Evolutionary conservation across 2,888 invertebrate species (phyloP), one percentile per base, ranked within the genome.

Genomic region (Lycaena phlaeas): DNA sequence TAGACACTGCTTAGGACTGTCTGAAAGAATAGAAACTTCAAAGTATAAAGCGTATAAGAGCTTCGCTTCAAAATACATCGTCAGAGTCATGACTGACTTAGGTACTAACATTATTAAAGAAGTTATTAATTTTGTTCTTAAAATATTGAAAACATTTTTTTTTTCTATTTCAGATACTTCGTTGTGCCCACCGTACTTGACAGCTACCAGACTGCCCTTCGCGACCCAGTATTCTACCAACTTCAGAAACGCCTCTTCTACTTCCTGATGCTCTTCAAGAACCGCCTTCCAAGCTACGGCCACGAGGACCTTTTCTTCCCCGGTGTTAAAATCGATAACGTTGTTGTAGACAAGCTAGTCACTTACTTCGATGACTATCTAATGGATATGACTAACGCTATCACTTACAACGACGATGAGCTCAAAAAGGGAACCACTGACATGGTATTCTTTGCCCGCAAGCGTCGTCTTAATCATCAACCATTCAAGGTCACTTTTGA

Each of bases 201-300:
- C 54, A 78, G 85, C 49, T 88, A 87, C 58, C 86, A 87, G 57
- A 90, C 91, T 3, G 87, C 89, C 53, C 71, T 90, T 50, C 89
- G 92, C 49, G 92, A 93, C 61, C 92, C 92, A 17, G 85, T 89
- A 34, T 92, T 91, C 86, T 93, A 89, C 67, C 86, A 87, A 49
- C 71, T 92, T 44, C 89, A 89, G 61, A 88, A 90, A 67, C 87
- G 87, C 42, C 76, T 91, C 47, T 59, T 86, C 36, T 66, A 86
- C 43, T 76, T 85, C 34, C 85, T 88, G 59, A 68, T 78, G 49
- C 79, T 87, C 36, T 91, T 88, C 82, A 90, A 90, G 60, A 60
- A 69, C 46, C 84, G 85, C 49, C 69, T 90, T 36, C 81, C 86
- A 9, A 71, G 81, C n/a, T 92, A 92, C 75, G 87, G 84, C 5